A percentile compares a stretch with the other conserved stretches of the same genome.
Evolutionary conservation across 92 coral and sea anemone genomes (phyloP).

Genomic region (Phenganax marumi): DNA sequence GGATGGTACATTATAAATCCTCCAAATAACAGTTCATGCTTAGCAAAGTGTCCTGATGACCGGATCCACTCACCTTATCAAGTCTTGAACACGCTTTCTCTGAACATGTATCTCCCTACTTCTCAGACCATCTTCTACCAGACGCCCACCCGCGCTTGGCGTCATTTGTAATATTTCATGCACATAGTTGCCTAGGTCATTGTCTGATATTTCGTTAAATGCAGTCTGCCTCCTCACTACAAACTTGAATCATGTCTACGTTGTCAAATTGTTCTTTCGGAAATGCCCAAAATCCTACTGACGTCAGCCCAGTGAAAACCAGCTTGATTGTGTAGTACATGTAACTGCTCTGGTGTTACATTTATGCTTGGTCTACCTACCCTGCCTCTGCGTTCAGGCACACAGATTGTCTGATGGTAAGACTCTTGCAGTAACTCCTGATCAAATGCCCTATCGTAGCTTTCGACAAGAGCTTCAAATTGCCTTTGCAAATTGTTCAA

Average conservation of each 20-base stretch:
- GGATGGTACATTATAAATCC: constrained; percentile 34
- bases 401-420: too few relatives aligned
- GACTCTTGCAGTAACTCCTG: too few relatives aligned
- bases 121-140: constrained; percentile 18
- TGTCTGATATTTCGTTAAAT: neutral
- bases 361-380: too few relatives aligned
- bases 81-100: neutral
- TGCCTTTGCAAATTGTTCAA: neutral
- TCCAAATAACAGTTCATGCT: constrained; percentile 28
- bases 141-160: neutral
- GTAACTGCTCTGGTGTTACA: too few relatives aligned
- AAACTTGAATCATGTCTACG: constrained; percentile 28
- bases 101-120: neutral
- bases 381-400: too few relatives aligned
- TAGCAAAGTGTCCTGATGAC: constrained; percentile 25
- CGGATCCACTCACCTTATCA: constrained; percentile 5
- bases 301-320: too few relatives aligned
- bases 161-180: neutral
- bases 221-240: neutral
- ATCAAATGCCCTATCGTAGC: too few relatives aligned
- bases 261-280: too few relatives aligned
- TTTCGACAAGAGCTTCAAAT: neutral
- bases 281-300: too few relatives aligned
- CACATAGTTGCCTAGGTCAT: constrained; percentile 3
- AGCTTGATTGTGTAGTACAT: too few relatives aligned